A percentile compares a stretch with the other conserved stretches of the same genome.
These are phyloP conservation scores for Mobula birostris DNA, from an alignment of 2,113 vertebrate genomes.

Conservation along the genomic window DNA sequence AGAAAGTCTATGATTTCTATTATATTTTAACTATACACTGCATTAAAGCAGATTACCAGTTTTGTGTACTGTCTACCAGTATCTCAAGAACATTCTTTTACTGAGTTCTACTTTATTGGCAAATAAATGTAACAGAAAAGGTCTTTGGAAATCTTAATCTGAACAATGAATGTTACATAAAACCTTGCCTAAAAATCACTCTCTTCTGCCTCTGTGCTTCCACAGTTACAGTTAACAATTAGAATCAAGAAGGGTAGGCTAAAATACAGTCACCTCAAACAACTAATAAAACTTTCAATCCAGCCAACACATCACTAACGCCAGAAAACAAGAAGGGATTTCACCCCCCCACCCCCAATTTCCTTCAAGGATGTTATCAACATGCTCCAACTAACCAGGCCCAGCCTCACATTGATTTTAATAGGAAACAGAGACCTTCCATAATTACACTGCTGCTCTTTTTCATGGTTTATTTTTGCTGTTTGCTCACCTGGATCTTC, in stretches of 20 bases:
- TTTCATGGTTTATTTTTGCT: neutral
- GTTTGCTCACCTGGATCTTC: neutral
- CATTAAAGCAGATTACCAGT: neutral
- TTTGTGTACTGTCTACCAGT: neutral
- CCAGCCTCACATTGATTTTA: neutral
- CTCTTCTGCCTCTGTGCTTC: neutral
- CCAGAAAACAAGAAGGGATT: neutral
- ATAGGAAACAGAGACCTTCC: neutral
- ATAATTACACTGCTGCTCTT: neutral
- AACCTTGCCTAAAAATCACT: neutral
- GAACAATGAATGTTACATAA: neutral
- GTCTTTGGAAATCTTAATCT: neutral
- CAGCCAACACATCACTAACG: neutral
- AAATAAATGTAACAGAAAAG: neutral
- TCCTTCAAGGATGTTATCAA: neutral
- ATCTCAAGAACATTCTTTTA: neutral
- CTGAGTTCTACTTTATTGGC: neutral
- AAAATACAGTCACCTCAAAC: neutral
- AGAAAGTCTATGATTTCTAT: neutral
- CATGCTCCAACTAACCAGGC: neutral
- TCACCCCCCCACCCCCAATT: neutral
- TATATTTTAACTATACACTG: neutral
- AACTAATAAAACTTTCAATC: neutral
- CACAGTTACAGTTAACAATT: neutral
- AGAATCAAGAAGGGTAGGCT: neutral